Evolutionary conservation across 2,888 invertebrate species (phyloP), one percentile per base, ranked within the genome.

Genomic region (Pachliopta kotzebuea): DNA sequence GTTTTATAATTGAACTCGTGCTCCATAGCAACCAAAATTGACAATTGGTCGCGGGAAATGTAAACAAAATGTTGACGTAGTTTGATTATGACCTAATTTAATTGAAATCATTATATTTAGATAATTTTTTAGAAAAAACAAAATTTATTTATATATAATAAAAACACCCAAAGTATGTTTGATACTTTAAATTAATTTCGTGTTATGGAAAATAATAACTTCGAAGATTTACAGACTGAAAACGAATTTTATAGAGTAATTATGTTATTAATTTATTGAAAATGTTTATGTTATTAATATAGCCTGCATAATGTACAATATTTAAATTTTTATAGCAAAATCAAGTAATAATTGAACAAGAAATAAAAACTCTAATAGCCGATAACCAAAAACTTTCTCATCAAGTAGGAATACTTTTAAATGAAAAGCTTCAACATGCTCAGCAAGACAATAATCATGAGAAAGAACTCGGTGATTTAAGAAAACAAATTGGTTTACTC

Each of bases 181-280:
- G 21, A 11, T n/a, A 45, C 0, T 45, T n/a, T n/a, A 45, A 6
- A 7, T 21, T 21, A 21, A 52, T 9, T 21, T 23, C n/a, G 8
- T 17, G 20, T 55, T 42, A 66, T 60, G 61, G 69, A 70, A 50
- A 69, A 62, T 31, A 60, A 62, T 20, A 69, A 65, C 37, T 49
- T 68, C 45, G 67, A 69, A 56, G 83, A 86, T 57, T 79, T 93
- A 67, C 88, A 92, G 72, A 83, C 80, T 53, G 92, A 93, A 85
- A 79, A 92, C 31, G 83, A 90, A 56, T 92, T 88, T 81, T 92
- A 92, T 70, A 89, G 92, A 81, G 93, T 93, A 80, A 75, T 45
- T 53, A 42, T n/a, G 26, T 18, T 29, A n/a, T 29, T 9, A 31
- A 55, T 29, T 18, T 8, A 55, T n/a, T 55, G 18, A 26, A 26